Conservation (phyloP, 2,113 vertebrate species). For the Chiloscyllium plagiosum region DNA sequence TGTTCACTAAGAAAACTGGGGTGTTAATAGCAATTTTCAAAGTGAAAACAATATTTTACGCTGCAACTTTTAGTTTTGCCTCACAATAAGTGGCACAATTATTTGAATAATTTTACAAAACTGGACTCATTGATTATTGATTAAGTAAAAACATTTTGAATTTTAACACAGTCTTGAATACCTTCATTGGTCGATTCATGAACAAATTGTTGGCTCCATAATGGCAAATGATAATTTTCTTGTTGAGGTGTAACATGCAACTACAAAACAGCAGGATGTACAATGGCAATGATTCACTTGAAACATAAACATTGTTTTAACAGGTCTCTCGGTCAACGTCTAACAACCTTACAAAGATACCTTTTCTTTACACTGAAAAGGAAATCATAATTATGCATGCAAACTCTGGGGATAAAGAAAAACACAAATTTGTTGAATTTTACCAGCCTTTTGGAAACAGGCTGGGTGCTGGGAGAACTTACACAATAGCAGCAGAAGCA, state of each 20-base stretch:
- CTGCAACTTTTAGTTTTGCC: not conserved
- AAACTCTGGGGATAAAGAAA: not conserved
- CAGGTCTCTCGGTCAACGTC: not conserved
- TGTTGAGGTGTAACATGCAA: not conserved
- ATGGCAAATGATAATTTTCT: not conserved
- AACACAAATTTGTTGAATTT: not conserved
- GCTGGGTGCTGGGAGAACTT: not conserved
- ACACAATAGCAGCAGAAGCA: not conserved
- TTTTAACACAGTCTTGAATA: not conserved
- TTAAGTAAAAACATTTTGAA: not conserved
- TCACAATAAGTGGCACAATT: not conserved
- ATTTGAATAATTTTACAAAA: not conserved
- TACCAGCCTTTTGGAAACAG: not conserved
- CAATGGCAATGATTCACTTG: not conserved
- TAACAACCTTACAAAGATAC: not conserved
- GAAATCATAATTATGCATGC: no score
- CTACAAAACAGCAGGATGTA: not conserved
- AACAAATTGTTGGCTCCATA: not conserved
- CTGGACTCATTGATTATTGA: not conserved
- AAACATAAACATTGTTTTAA: not conserved
- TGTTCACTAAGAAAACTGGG: not conserved
- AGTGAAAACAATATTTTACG: not conserved
- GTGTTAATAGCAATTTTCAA: slow-evolving; percentile 14
- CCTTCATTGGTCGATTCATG: not conserved
- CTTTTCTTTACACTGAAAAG: not conserved